Conservation (phyloP, 2,888 invertebrate genomes). For the Aromia moschata region DNA sequence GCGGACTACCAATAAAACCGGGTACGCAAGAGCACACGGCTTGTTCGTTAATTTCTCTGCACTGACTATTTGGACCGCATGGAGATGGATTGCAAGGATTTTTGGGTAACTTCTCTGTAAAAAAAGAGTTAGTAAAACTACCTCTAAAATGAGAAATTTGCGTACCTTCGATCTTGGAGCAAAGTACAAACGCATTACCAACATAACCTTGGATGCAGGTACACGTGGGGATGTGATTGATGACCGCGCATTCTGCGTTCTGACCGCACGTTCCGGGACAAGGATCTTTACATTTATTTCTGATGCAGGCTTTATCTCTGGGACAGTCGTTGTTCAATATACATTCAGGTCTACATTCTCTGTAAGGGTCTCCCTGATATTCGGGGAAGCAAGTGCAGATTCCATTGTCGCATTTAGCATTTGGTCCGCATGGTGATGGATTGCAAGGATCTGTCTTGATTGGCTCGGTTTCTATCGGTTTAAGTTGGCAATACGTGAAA, state of each 20-base stretch:
- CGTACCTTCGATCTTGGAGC: constrained; percentile 66
- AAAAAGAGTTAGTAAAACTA: constrained; percentile 7
- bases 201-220: constrained; percentile 74
- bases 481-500: constrained; percentile 72
- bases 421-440: constrained; percentile 74
- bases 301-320: constrained; percentile 74
- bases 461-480: constrained; percentile 58
- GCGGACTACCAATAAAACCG: constrained; percentile 64
- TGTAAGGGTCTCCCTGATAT: constrained; percentile 78
- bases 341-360: constrained; percentile 77
- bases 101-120: constrained; percentile 45
- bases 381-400: constrained; percentile 75
- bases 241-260: constrained; percentile 76
- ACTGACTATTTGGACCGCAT: constrained; percentile 67
- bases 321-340: constrained; percentile 77
- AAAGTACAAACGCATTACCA: constrained; percentile 78
- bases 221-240: constrained; percentile 81
- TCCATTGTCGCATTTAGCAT: constrained; percentile 71
- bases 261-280: constrained; percentile 81
- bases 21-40: constrained; percentile 67
- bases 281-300: constrained; percentile 76
- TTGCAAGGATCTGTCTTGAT: constrained; percentile 65
- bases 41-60: constrained; percentile 68
- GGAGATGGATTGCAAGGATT: constrained; percentile 77
- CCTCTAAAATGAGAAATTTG: constrained; percentile 45